Evolutionary conservation across 92 coral and sea anemone genomes (phyloP), one percentile per base, ranked within the genome.

Genomic region (Parazoanthus atlanticus): DNA sequence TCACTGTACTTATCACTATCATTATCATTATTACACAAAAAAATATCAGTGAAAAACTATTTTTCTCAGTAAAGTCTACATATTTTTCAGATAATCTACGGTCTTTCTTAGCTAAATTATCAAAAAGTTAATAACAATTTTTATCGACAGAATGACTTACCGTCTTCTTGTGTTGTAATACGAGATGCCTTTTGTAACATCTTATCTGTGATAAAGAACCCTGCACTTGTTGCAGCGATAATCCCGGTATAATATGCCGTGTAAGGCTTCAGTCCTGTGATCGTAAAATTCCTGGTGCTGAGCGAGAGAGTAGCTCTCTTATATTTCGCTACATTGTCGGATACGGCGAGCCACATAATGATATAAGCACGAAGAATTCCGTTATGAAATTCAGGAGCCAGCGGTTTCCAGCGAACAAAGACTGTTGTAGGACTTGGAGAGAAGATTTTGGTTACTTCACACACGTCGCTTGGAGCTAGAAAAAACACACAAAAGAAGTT

Each of bases 351-450:
- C 74, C 84, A 90, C 70, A 90, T 32, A 7, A 90, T 28, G 65
- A 78, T 23, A 47, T 90, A 90, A 32, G 40, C 19, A 21, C 25
- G 46, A 23, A 90, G 49, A n/a, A 90, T 34, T 36, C 92, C 89
- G 13, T 81, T 69, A 7, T 67, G 92, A 7, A 85, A 71, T 26
- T 89, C 85, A 6, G 92, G 92, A 6, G 52, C 66, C 29, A 89
- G 40, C 12, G 89, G 85, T 77, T 89, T 76, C 92, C 92, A 89
- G 32, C 81, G 89, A 33, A 89, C 5, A 25, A 76, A 89, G n/a
- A 89, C 46, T 58, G 88, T 77, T 21, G 92, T 77, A 29, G 92
- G 89, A 67, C 81, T 89, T 25, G 89, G 85, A 73, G 92, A 89
- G 52, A 12, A 38, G 12, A 85, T 28, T 46, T 90, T 56, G 5